Evolutionary conservation across 2,113 vertebrate species (phyloP), one percentile per base, ranked within the genome.

Genomic region (Saguinus midas): DNA sequence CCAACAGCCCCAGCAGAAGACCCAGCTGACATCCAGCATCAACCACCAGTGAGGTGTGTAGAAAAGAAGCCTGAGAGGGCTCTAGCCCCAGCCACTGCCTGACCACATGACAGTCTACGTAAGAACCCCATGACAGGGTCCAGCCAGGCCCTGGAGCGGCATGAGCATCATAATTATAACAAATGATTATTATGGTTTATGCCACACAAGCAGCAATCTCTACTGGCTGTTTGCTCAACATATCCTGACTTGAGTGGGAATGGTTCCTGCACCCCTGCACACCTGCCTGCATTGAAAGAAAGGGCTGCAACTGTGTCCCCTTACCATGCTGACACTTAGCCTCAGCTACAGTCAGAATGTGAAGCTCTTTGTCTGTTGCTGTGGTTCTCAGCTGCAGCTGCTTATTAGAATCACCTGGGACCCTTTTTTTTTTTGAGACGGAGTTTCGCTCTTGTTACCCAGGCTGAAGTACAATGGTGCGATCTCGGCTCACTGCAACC

Each of bases 301-400:
- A 64, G 78, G 35, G 20, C 16, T 23, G 17, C 13, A 29, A 70
- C 21, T 6, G 48, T 70, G 68, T 66, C 11, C 3, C 9, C 16
- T 68, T 7, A 3, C 45, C 5, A 12, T 21, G 45, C 0, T 0
- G 2, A 8, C 4, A 18, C 32, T 45, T 20, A 57, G n/a, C 29
- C 9, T 40, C 14, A 27, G 91, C 27, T 7, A 0, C 16, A 66
- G 16, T n/a, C 50, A 64, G 57, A 37, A 2, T 8, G 2, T 16
- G 21, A 55, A 76, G 79, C 3, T 66, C 45, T 79, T 70, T 73
- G 25, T 50, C 35, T 27, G 2, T 13, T 68, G 29, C 29, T 12
- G 29, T 45, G 16, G 12, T 37, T 66, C 6, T 12, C 72, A 68
- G 37, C n/a, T n/a, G 32, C 17, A 64, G 52, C 52, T 61, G 25